Percentiles rank a stretch among this genome's conserved stretches.
Conservation (phyloP, 2,797 vertebrate genomes). For the Girardinus metallicus region DNA sequence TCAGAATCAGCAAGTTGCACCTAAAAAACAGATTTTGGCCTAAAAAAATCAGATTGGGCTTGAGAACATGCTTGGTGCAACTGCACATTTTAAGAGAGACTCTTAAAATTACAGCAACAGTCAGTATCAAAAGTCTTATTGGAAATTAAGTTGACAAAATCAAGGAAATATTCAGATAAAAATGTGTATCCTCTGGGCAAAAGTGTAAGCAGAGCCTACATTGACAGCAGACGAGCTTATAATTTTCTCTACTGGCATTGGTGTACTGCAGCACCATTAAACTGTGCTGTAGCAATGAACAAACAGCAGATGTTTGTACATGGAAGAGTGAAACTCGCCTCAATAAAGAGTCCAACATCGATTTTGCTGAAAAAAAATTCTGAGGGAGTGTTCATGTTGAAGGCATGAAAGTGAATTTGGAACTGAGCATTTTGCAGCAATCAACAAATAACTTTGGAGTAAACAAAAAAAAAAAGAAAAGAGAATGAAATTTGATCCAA, state of each 20-base stretch:
- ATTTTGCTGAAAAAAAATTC: neutral
- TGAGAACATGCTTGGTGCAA: too few species aligned
- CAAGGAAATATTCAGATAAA: neutral
- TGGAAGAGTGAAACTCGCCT: neutral
- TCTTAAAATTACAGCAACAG: neutral
- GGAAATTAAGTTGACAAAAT: neutral
- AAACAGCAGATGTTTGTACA: constrained; percentile 8
- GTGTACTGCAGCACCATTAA: neutral
- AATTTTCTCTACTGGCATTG: neutral
- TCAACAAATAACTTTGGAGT: constrained; percentile 6
- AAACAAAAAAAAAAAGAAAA: neutral
- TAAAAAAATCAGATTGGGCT: neutral
- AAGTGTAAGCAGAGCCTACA: constrained; percentile 2
- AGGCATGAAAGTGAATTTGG: constrained; percentile 12
- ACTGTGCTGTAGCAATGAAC: neutral
- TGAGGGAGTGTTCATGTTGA: constrained; percentile 15
- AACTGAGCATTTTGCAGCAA: constrained; percentile 16
- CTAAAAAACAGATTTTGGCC: neutral
- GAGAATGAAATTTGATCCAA: neutral
- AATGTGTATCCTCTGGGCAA: neutral
- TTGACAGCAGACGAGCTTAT: neutral
- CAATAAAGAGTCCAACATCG: neutral
- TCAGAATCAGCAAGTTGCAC: neutral
- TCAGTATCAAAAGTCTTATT: neutral
- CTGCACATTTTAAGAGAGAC: neutral